phyloP scores from a whole-genome alignment of 1,140 invertebrate species.

The Catajapyx aquilonaris region DNA sequence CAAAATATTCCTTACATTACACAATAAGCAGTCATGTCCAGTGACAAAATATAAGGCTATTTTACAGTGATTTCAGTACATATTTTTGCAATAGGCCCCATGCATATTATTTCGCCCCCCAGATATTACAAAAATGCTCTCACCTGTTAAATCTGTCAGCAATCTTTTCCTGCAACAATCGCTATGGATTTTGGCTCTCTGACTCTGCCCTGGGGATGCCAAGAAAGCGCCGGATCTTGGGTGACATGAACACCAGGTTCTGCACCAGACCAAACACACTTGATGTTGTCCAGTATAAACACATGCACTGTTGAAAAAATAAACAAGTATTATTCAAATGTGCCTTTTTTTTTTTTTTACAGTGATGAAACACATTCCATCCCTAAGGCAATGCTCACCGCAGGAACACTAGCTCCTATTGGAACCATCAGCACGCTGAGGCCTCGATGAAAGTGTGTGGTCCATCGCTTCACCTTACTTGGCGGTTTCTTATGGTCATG shows the following conservation, averaged over 20 bases:
- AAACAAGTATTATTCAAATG: conserved; percentile 7
- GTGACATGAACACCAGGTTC: conserved; percentile 46
- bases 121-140: neutral
- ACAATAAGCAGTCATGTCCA: neutral
- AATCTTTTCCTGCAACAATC: conserved; percentile 29
- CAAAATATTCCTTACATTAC: neutral
- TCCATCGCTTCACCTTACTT: conserved; percentile 31
- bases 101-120: neutral
- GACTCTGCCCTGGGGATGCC: conserved; percentile 39
- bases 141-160: neutral
- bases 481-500: too few relatives aligned
- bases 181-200: conserved; percentile 45
- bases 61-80: neutral
- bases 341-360: conserved; percentile 5
- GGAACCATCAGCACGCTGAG: conserved; percentile 44
- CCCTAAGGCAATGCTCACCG: conserved; percentile 15
- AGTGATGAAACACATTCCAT: conserved; percentile 5
- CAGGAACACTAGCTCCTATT: conserved; percentile 31
- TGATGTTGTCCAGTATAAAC: conserved; percentile 60
- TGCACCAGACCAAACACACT: conserved; percentile 47
- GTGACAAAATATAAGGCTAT: neutral
- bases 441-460: conserved; percentile 40
- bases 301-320: conserved; percentile 33
- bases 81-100: neutral
- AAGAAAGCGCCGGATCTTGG: conserved; percentile 35